Conservation (phyloP, 1,140 invertebrate genomes). For the Mercenaria mercenaria region DNA sequence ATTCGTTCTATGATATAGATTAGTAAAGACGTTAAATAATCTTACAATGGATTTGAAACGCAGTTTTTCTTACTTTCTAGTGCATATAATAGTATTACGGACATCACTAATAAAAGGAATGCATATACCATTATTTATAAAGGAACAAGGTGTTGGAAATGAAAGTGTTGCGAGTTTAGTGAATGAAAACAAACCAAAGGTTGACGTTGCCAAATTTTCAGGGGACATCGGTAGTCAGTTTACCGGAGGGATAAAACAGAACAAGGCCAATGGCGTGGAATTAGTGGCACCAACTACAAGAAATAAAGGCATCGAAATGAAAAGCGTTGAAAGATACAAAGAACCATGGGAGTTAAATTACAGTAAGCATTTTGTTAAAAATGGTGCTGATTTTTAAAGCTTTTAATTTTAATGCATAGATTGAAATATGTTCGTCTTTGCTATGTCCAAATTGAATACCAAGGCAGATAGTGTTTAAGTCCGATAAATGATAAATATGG, state of each 20-base stretch:
- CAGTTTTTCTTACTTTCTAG: too few relatives aligned
- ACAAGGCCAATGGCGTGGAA: background rate
- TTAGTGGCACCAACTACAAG: background rate
- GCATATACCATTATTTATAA: background rate
- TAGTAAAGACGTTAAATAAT: too few relatives aligned
- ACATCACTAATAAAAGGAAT: too few relatives aligned
- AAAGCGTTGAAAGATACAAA: slow-evolving; percentile 35
- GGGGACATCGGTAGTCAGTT: background rate
- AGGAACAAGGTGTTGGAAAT: background rate
- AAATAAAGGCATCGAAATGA: slow-evolving; percentile 5
- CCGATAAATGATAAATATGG: too few relatives aligned
- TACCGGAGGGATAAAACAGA: background rate
- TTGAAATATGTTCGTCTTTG: too few relatives aligned
- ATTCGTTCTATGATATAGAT: too few relatives aligned
- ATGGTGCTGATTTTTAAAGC: too few relatives aligned
- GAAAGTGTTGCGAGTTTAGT: background rate
- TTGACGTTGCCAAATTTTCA: background rate
- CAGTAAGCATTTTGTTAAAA: slow-evolving; percentile 26
- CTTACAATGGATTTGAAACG: too few relatives aligned
- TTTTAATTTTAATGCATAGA: too few relatives aligned
- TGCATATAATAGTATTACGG: too few relatives aligned
- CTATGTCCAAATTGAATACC: too few relatives aligned
- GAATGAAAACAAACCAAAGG: background rate
- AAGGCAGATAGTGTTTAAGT: too few relatives aligned
- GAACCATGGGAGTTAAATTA: slow-evolving; percentile 62